phyloP scores from a whole-genome alignment of 2,797 vertebrate genomes.

The Neosilurus mollespiculum region DNA sequence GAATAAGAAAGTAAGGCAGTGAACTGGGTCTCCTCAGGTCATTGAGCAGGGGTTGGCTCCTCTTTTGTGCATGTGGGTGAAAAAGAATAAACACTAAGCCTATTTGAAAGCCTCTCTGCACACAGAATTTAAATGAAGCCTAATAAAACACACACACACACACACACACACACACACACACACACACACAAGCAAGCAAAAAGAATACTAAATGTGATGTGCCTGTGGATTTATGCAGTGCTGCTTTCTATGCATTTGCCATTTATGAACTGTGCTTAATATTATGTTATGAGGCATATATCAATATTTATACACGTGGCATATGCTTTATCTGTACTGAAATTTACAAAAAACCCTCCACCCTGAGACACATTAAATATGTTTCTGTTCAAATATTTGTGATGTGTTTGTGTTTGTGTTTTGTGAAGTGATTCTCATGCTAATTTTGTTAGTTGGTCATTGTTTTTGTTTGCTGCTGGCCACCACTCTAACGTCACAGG shows the following conservation, averaged over 20 bases:
- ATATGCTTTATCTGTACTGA: background rate
- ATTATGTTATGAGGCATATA: background rate
- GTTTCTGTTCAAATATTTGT: background rate
- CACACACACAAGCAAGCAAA: background rate
- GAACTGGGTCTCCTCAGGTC: conserved; percentile 38
- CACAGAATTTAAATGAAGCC: conserved; percentile 67
- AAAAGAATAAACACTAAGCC: conserved; percentile 59
- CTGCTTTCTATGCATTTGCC: background rate
- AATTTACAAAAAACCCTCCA: background rate
- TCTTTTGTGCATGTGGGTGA: conserved; percentile 40
- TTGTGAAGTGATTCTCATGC: background rate
- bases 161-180: too few species aligned
- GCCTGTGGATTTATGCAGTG: background rate
- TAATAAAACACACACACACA: conserved; percentile 16
- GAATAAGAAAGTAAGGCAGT: conserved; percentile 18
- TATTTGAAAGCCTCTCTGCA: conserved; percentile 60
- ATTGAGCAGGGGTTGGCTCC: conserved; percentile 43
- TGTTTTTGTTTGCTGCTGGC: background rate
- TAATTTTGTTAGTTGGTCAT: too few species aligned
- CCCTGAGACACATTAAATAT: background rate
- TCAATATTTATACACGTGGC: background rate
- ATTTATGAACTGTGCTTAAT: background rate
- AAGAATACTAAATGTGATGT: background rate
- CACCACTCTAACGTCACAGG: too few species aligned
- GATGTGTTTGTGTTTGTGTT: too few species aligned